Evolutionary conservation across 2,797 vertebrate genomes (phyloP).

Genomic region (Bovichtus diacanthus): DNA sequence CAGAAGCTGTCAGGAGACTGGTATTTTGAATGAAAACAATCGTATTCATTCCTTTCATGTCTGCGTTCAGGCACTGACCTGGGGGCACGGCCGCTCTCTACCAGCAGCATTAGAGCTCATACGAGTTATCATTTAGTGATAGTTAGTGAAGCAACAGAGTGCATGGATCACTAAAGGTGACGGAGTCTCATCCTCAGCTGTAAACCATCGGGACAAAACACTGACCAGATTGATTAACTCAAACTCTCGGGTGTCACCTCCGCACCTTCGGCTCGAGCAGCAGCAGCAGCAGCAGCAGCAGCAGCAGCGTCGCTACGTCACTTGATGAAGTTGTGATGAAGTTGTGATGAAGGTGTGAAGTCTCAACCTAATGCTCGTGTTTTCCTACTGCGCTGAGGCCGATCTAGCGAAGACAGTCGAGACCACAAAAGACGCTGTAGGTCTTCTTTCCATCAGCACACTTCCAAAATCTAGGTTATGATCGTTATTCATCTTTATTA

Average conservation of each 20-base stretch:
- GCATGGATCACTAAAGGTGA: slow-evolving; percentile 15
- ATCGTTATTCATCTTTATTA: too few relatives aligned
- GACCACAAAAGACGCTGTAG: neutral
- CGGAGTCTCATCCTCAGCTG: slow-evolving; percentile 16
- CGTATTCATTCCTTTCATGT: neutral
- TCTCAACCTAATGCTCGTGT: slow-evolving; percentile 14
- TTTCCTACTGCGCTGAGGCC: neutral
- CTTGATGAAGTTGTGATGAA: slow-evolving; percentile 24
- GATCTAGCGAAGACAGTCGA: neutral
- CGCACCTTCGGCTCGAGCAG: slow-evolving; percentile 5
- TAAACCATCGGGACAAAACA: neutral
- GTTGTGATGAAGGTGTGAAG: slow-evolving; percentile 19
- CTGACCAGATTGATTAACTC: slow-evolving; percentile 41
- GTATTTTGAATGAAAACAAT: neutral
- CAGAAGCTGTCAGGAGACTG: neutral
- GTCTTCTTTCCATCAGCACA: neutral
- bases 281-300: slow-evolving; percentile 1
- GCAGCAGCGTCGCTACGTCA: too few relatives aligned
- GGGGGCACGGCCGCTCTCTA: neutral
- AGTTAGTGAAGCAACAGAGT: neutral
- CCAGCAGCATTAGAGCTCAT: neutral
- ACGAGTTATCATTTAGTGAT: neutral
- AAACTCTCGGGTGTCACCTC: slow-evolving; percentile 7
- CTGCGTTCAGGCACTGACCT: neutral
- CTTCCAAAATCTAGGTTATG: neutral